phyloP scores from a whole-genome alignment of 2,797 vertebrate genomes.

The Pantherophis vulpinus region DNA sequence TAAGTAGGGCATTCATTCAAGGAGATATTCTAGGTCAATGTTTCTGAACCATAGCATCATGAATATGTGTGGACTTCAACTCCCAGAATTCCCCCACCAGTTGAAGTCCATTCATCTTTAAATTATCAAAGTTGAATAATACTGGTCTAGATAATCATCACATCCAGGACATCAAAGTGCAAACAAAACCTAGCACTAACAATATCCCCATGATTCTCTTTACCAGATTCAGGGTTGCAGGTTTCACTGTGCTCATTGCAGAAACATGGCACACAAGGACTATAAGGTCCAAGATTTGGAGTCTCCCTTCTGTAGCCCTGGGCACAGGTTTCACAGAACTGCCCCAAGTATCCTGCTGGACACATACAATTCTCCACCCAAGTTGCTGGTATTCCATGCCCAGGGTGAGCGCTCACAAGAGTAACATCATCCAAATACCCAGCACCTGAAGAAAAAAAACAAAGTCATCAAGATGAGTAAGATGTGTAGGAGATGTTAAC shows the following conservation, averaged over 20 bases:
- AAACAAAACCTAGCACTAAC: not conserved
- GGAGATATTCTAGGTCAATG: not conserved
- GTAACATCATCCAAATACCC: slow-evolving; percentile 89
- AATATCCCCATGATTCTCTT: slow-evolving; percentile 19
- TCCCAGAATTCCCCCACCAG: not conserved
- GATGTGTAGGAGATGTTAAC: not conserved
- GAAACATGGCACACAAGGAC: slow-evolving; percentile 86
- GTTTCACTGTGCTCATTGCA: slow-evolving; percentile 90
- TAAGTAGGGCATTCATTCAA: not conserved
- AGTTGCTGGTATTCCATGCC: slow-evolving; percentile 75
- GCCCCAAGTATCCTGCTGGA: slow-evolving; percentile 87
- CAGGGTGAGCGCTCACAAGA: slow-evolving; percentile 79
- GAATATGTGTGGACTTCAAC: not conserved
- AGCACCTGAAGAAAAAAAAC: slow-evolving; percentile 71
- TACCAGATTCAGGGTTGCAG: slow-evolving; percentile 85
- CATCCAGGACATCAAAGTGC: not conserved
- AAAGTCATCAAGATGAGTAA: fast-evolving
- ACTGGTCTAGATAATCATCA: not conserved
- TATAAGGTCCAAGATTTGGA: slow-evolving; percentile 81
- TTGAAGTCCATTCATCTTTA: not conserved
- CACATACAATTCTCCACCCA: slow-evolving; percentile 95
- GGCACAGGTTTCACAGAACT: slow-evolving; percentile 91
- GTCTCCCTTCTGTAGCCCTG: slow-evolving; percentile 83
- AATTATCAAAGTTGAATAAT: not conserved
- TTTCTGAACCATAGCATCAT: not conserved